Evolutionary conservation across 2,113 vertebrate species (phyloP).

Genomic region (Salvator merianae): DNA sequence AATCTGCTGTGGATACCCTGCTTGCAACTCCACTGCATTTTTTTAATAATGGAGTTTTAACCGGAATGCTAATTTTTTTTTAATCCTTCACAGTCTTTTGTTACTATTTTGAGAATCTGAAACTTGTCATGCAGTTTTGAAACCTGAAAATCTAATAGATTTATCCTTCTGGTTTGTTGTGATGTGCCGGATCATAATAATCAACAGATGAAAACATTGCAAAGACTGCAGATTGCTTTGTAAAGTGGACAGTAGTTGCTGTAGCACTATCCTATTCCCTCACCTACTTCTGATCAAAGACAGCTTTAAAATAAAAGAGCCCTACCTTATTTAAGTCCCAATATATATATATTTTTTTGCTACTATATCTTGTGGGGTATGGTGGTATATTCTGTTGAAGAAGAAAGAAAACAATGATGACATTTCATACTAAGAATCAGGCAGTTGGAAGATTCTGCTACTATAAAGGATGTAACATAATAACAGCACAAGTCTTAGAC

Average conservation of each 20-base stretch:
- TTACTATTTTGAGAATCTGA: constrained; percentile 8
- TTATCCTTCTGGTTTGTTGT: background rate
- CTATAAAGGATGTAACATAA: background rate
- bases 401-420: background rate
- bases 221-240: background rate
- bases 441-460: background rate
- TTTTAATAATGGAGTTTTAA: background rate
- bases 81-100: background rate
- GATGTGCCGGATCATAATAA: background rate
- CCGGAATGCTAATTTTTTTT: constrained; percentile 11
- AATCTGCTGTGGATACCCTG: background rate
- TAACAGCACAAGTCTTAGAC: background rate
- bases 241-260: background rate
- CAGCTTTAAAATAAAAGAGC: background rate
- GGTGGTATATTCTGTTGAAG: background rate
- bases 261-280: background rate
- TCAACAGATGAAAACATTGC: background rate
- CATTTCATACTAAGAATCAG: background rate
- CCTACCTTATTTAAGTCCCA: background rate
- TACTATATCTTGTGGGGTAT: background rate
- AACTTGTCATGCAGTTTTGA: background rate
- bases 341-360: background rate
- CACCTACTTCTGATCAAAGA: background rate
- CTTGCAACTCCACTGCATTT: background rate
- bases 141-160: background rate